These are phyloP conservation scores for Acronicta aceris DNA, from an alignment of 2,888 invertebrate genomes.

Conservation along the genomic window DNA sequence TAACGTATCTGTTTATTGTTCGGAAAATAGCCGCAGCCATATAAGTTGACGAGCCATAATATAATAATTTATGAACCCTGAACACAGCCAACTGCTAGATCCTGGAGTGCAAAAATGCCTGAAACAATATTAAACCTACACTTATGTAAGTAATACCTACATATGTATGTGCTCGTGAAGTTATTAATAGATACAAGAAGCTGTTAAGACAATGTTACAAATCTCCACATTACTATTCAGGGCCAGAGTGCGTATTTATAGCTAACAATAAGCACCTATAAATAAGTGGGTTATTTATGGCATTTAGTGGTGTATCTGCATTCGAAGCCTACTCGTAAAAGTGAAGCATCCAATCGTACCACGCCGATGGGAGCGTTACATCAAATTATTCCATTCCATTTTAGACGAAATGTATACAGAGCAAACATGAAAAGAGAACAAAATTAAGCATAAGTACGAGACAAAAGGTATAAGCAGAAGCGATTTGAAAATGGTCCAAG, in stretches of 20 bases:
- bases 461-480: conserved; percentile 58
- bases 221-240: conserved; percentile 68
- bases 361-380: conserved; percentile 77
- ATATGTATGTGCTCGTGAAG: not conserved
- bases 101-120: conserved; percentile 11
- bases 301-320: conserved; percentile 20
- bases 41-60: conserved; percentile 41
- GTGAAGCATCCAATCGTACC: conserved; percentile 69
- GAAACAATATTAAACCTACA: conserved; percentile 16
- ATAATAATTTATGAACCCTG: conserved; percentile 49
- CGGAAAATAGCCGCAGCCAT: conserved; percentile 9
- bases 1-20: not conserved
- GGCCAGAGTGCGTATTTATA: conserved; percentile 54
- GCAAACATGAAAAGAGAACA: conserved; percentile 88
- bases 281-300: conserved; percentile 57
- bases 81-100: conserved; percentile 11
- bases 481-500: conserved; percentile 31
- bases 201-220: conserved; percentile 59
- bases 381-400: conserved; percentile 86
- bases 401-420: conserved; percentile 87
- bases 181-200: conserved; percentile 11
- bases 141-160: not conserved
- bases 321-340: conserved; percentile 57
- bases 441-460: conserved; percentile 80
- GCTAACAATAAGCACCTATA: conserved; percentile 56